Percentiles rank a stretch among this genome's conserved stretches.
These are phyloP conservation scores for Serrognathus titanus DNA, from an alignment of 2,888 invertebrate species.

Conservation along the genomic window DNA sequence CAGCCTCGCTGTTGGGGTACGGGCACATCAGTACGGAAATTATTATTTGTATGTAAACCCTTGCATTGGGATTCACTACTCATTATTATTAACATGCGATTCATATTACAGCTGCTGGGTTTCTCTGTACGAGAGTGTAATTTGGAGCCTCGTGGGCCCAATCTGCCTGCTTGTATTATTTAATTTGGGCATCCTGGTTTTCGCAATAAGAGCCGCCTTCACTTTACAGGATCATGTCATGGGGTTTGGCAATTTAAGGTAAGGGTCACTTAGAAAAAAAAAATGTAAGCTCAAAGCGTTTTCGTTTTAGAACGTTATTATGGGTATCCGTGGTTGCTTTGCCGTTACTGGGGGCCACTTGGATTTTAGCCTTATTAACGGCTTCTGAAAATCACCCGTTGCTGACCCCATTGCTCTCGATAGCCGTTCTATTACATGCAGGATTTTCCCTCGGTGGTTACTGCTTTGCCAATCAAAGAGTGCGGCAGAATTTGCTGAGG, in stretches of 20 bases:
- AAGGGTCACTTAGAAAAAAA: conserved; percentile 15
- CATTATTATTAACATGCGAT: too few species aligned
- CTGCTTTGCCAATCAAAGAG: conserved; percentile 82
- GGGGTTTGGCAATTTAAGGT: conserved; percentile 80
- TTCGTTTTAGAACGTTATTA: conserved; percentile 64
- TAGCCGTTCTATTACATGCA: conserved; percentile 74
- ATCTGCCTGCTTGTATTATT: conserved; percentile 74
- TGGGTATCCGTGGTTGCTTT: conserved; percentile 85
- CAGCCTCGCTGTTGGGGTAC: conserved; percentile 85
- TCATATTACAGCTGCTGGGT: conserved; percentile 80
- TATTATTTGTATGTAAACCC: conserved; percentile 77
- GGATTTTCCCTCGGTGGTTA: conserved; percentile 82
- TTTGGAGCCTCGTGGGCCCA: conserved; percentile 94
- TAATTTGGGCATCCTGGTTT: conserved; percentile 75
- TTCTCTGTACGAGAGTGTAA: conserved; percentile 86
- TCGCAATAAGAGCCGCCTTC: conserved; percentile 87
- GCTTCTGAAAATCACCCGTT: conserved; percentile 71
- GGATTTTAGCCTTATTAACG: conserved; percentile 79
- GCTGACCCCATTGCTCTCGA: conserved; percentile 74
- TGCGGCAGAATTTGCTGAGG: conserved; percentile 69
- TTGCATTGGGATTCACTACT: too few species aligned
- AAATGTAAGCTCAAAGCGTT: neutral
- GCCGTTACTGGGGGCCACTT: conserved; percentile 79
- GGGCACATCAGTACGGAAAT: conserved; percentile 93
- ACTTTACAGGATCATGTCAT: conserved; percentile 86